Conservation (phyloP, 1,140 invertebrate species). For the Saccostrea cuccullata region DNA sequence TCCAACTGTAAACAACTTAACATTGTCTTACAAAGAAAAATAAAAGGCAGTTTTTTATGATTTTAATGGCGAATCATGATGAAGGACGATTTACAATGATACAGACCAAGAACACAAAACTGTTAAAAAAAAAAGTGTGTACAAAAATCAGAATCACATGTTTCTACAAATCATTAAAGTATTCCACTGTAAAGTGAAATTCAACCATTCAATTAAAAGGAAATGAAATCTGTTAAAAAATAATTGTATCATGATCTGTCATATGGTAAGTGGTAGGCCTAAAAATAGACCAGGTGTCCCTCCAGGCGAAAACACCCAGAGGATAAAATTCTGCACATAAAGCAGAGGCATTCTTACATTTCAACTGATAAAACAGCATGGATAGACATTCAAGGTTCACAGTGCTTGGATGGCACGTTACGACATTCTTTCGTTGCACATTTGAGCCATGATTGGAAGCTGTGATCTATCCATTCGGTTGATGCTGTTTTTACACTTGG, state of each 20-base stretch:
- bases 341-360: constrained; percentile 47
- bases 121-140: constrained; percentile 40
- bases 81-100: constrained; percentile 55
- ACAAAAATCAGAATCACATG: constrained; percentile 41
- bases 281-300: neutral
- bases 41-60: neutral
- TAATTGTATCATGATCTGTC: constrained; percentile 38
- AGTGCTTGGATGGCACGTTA: constrained; percentile 17
- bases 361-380: constrained; percentile 17
- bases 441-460: neutral
- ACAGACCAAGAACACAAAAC: constrained; percentile 55
- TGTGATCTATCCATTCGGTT: neutral
- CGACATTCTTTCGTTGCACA: neutral
- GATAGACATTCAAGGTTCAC: constrained; percentile 6
- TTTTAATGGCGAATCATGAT: constrained; percentile 52
- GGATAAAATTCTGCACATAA: constrained; percentile 28
- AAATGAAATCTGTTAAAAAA: constrained; percentile 21
- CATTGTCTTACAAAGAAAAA: neutral
- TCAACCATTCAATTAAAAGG: constrained; percentile 26
- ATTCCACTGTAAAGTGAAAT: constrained; percentile 21
- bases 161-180: constrained; percentile 21
- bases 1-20: too few species aligned
- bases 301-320: neutral
- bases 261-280: constrained; percentile 7
- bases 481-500: constrained; percentile 17